Evolutionary conservation across 2,888 invertebrate genomes (phyloP).

Genomic region (Anarsia innoxiella): DNA sequence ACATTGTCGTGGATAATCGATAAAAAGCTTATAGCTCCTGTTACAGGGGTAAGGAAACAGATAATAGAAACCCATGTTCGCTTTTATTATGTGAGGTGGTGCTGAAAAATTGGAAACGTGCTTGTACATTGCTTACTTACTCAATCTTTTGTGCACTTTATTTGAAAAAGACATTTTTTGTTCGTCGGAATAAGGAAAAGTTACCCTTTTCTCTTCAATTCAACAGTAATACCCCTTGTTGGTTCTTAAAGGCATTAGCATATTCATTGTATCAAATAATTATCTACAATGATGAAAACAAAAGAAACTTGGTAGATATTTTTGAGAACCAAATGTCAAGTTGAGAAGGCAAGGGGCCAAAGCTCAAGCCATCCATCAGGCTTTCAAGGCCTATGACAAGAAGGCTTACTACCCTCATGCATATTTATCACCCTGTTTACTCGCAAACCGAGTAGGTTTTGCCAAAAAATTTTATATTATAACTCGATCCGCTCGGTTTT

Average conservation of each 20-base stretch:
- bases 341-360: constrained; percentile 34
- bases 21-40: constrained; percentile 5
- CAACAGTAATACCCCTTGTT: too few species aligned
- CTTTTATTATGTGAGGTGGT: constrained; percentile 2
- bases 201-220: too few species aligned
- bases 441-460: constrained; percentile 12
- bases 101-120: too few species aligned
- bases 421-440: constrained; percentile 63
- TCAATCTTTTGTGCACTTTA: too few species aligned
- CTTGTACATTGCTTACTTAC: too few species aligned
- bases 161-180: not conserved
- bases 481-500: not conserved
- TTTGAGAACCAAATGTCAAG: constrained; percentile 13
- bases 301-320: too few species aligned
- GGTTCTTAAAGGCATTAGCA: too few species aligned
- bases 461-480: not conserved
- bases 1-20: constrained; percentile 19
- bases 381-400: constrained; percentile 62
- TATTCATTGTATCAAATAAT: too few species aligned
- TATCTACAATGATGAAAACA: too few species aligned
- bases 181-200: too few species aligned
- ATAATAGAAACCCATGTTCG: constrained; percentile 6
- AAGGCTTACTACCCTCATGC: constrained; percentile 64
- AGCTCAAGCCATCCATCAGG: constrained; percentile 61
- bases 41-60: constrained; percentile 3